phyloP scores from a whole-genome alignment of 2,797 vertebrate genomes.

The Sebastes oblongus region DNA sequence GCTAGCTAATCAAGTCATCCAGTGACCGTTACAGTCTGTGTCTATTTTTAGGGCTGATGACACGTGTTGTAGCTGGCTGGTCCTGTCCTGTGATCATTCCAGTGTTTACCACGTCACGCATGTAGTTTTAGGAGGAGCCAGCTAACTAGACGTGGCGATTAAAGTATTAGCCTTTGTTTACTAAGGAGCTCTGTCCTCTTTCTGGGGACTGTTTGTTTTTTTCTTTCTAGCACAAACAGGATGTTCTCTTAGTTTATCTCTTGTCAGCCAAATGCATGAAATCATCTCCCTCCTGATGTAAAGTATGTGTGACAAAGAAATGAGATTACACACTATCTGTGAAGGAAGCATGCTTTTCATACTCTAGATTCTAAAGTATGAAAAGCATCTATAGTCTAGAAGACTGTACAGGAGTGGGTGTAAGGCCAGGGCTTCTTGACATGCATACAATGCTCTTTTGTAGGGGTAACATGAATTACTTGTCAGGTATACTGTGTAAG shows the following conservation, averaged over 20 bases:
- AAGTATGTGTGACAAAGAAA: neutral
- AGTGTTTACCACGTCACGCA: constrained; percentile 14
- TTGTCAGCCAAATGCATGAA: neutral
- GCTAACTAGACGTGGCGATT: constrained; percentile 66
- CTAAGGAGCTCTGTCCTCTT: constrained; percentile 7
- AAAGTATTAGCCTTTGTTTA: constrained; percentile 80
- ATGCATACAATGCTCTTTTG: no score
- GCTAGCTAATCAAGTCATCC: neutral
- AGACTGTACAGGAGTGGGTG: no score
- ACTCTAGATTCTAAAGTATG: no score
- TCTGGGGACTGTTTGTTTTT: neutral
- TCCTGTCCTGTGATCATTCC: constrained; percentile 27
- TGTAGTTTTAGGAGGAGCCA: constrained; percentile 25
- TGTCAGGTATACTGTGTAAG: no score
- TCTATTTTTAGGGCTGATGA: constrained; percentile 39
- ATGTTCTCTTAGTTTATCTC: neutral
- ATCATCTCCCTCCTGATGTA: neutral
- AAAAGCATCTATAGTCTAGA: no score
- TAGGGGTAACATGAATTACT: no score
- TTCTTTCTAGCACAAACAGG: neutral
- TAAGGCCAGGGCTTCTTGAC: no score
- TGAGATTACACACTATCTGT: neutral
- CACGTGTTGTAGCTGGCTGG: constrained; percentile 1
- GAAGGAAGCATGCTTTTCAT: neutral
- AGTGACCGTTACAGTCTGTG: neutral